These are phyloP conservation scores for Pterois miles DNA, from an alignment of 2,797 vertebrate genomes.

Conservation along the genomic window DNA sequence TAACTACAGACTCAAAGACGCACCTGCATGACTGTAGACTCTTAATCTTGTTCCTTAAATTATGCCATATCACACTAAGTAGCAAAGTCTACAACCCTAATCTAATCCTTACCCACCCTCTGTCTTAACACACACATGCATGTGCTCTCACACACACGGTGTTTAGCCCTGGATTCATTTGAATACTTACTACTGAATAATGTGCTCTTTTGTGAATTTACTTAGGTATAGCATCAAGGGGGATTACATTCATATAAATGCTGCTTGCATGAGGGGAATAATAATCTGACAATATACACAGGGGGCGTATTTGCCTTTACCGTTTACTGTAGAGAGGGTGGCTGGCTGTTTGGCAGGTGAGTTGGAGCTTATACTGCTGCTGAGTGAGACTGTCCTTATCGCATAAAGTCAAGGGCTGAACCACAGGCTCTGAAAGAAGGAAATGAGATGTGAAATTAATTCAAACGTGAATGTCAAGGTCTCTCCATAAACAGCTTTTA, in stretches of 20 bases:
- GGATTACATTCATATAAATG: neutral
- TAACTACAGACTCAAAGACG: neutral
- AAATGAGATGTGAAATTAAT: slow-evolving; percentile 33
- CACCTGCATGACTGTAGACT: neutral
- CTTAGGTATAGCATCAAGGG: neutral
- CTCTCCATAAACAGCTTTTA: slow-evolving; percentile 2
- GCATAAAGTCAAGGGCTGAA: neutral
- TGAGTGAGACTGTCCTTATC: neutral
- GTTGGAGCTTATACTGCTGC: slow-evolving; percentile 19
- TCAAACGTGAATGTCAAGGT: neutral
- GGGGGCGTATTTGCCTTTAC: slow-evolving; percentile 2
- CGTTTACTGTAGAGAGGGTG: neutral
- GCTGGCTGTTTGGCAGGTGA: slow-evolving; percentile 1
- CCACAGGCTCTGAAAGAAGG: neutral
- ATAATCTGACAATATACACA: neutral
- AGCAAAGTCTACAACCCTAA: neutral
- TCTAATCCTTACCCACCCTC: neutral
- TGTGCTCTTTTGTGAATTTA: neutral
- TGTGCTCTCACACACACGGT: neutral
- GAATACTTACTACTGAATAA: neutral
- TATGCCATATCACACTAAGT: neutral
- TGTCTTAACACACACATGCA: neutral
- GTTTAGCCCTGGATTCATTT: neutral
- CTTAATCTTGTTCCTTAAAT: neutral
- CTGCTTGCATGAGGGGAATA: neutral